These are phyloP conservation scores for Harpagus bidentatus DNA, from an alignment of 2,113 vertebrate genomes.

Conservation along the genomic window DNA sequence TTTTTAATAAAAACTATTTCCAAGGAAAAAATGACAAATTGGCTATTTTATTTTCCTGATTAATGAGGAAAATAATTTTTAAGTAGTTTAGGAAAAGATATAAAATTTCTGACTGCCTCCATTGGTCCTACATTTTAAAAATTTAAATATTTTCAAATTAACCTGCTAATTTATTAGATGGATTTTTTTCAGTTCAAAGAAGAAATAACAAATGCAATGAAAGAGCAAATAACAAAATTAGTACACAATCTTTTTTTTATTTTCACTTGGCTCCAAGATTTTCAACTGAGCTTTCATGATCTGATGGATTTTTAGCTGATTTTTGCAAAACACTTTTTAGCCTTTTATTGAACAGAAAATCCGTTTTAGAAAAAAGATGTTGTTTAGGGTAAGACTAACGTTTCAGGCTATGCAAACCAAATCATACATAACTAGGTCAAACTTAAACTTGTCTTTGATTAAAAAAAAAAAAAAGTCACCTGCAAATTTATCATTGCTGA, in stretches of 20 bases:
- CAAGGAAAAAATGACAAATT: not conserved
- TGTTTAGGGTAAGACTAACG: accelerated
- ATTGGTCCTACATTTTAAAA: not conserved
- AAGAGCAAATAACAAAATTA: not conserved
- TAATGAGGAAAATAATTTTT: not conserved
- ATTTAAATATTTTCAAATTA: not conserved
- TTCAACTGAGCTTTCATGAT: not conserved
- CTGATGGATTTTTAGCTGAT: not conserved
- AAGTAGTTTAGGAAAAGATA: not conserved
- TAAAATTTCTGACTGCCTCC: not conserved
- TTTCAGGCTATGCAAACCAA: not conserved
- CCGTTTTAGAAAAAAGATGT: not conserved
- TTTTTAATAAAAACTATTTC: not conserved
- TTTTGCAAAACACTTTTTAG: not conserved
- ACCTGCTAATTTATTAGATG: not conserved
- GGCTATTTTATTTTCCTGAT: not conserved
- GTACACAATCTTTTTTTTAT: not conserved
- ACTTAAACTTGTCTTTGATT: not conserved
- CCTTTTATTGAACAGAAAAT: not conserved
- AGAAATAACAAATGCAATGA: not conserved
- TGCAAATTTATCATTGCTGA: not conserved
- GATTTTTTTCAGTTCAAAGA: not conserved
- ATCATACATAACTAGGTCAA: not conserved
- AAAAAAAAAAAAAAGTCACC: not conserved
- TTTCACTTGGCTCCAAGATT: not conserved